Evolutionary conservation across 2,113 vertebrate genomes (phyloP), one percentile per base, ranked within the genome.

Genomic region (Gadus macrocephalus): DNA sequence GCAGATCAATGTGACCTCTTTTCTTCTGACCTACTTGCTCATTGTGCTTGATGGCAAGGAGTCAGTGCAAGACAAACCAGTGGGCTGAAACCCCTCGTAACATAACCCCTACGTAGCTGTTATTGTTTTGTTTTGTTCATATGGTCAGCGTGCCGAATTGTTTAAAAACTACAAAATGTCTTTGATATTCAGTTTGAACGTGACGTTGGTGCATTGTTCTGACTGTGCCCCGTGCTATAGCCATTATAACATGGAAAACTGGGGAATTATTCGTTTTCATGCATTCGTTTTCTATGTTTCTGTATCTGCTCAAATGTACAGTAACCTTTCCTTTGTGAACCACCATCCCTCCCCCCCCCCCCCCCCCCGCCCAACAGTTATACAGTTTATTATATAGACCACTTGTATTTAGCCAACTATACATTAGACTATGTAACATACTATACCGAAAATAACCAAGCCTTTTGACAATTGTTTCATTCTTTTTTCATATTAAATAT

Each of bases 401-500:
- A 70, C 69, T 17, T 83, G 70, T 70, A 81, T 74, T 73, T 78
- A 67, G 58, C 68, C 76, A 71, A 63, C 55, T 78, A 79, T 68
- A 67, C 70, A 68, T 22, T 77, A 59, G 14, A 78, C 38, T 74
- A 25, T 75, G 38, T 80, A 61, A 64, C 38, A 35, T 76, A 9
- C 42, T 49, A 76, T 82, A 66, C 78, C 79, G 59, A 85, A 71
- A 56, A 74, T 81, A 73, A 70, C 74, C 69, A 70, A 14, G 4
- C 71, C 17, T 72, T 75, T 85, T 56, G 68, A 81, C 53, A 64
- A 72, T 67, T 79, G 71, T 79, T 75, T 12, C 61, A 68, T 74
- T 53, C 53, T 72, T 35, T 35, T 87, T 77, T 81, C 74, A 83
- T 85, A 86, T 85, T 67, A 86, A 72, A 84, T 58, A 67, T 64